Conservation (phyloP, 2,888 invertebrate genomes). For the Ditylenchus weischeri region DNA sequence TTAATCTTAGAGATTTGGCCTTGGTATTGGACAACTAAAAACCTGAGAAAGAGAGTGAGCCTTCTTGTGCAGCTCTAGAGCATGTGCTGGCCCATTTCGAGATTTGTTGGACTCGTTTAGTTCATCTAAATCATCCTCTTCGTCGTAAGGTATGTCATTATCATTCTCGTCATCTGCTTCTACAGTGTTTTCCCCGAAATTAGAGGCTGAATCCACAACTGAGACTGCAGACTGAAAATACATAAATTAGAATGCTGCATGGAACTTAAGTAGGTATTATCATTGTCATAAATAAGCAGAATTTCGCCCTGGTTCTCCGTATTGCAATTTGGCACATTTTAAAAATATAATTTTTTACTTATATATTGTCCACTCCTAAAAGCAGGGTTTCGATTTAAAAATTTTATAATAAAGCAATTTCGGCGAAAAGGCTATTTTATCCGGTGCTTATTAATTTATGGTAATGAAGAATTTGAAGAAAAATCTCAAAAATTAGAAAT, state of each 20-base stretch:
- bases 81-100: not conserved
- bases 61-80: not conserved
- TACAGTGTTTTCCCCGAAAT: constrained; percentile 34
- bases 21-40: not conserved
- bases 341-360: too few species aligned
- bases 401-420: too few species aligned
- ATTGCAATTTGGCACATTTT: too few species aligned
- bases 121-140: constrained; percentile 5
- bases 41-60: not conserved
- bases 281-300: too few species aligned
- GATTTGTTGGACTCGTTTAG: constrained; percentile 17
- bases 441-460: too few species aligned
- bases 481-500: too few species aligned
- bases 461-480: too few species aligned
- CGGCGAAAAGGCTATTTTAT: too few species aligned
- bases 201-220: constrained; percentile 52
- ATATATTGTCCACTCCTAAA: too few species aligned
- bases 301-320: too few species aligned
- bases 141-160: constrained; percentile 12
- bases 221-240: constrained; percentile 49
- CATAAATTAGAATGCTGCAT: constrained; percentile 18
- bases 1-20: too few species aligned
- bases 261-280: not conserved
- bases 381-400: too few species aligned
- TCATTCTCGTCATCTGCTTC: constrained; percentile 15